phyloP scores from a whole-genome alignment of 1,140 invertebrate species.

The Hypothenemus hampei region DNA sequence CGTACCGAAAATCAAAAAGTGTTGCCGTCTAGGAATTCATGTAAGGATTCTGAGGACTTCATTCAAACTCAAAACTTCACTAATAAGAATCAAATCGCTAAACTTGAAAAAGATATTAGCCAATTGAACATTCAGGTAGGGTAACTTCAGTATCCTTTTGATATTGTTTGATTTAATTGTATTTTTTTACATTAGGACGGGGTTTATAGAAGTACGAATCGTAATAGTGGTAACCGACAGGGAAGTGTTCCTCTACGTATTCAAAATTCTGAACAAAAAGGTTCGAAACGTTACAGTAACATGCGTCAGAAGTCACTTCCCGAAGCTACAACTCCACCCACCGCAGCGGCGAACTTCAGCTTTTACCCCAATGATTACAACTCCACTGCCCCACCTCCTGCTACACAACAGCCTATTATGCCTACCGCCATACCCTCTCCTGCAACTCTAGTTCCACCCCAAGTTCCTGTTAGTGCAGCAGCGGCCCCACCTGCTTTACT shows the following conservation, averaged over 20 bases:
- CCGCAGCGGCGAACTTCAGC: conserved; percentile 32
- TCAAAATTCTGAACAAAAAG: conserved; percentile 44
- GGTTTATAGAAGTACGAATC: conserved; percentile 35
- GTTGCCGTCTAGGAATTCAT: conserved; percentile 18
- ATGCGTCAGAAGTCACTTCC: conserved; percentile 50
- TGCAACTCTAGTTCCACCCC: conserved; percentile 29
- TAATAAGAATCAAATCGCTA: conserved; percentile 39
- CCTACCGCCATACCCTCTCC: conserved; percentile 30
- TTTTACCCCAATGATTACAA: conserved; percentile 40
- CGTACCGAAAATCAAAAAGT: conserved; percentile 32
- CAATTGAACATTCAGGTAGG: conserved; percentile 44
- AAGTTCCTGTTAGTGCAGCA: conserved; percentile 29
- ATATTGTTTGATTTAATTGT: neutral
- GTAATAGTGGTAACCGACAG: conserved; percentile 41
- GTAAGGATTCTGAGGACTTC: conserved; percentile 36
- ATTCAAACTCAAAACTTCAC: conserved; percentile 47
- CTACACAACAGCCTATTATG: conserved; percentile 29
- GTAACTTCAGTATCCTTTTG: neutral
- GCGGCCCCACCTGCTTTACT: conserved; percentile 9
- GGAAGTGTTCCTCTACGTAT: conserved; percentile 49
- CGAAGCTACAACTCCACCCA: conserved; percentile 38
- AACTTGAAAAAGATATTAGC: conserved; percentile 49
- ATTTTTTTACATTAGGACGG: conserved; percentile 37
- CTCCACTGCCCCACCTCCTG: conserved; percentile 31
- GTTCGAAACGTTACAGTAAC: conserved; percentile 53